phyloP scores from a whole-genome alignment of 1,140 invertebrate genomes.

The Bombyx mori region ASM3026992v2 NC_085127.1:10848501-10849000 shows the following conservation, averaged over 20 bases:
- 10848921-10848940: conserved; percentile 80
- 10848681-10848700: conserved; percentile 91
- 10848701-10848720: conserved; percentile 99
- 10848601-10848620: conserved; percentile 49
- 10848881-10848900: conserved; percentile 95
- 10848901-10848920: conserved; percentile 92
- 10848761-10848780: conserved; percentile 87
- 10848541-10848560: conserved; percentile 75
- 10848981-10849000: conserved; percentile 49
- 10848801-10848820: conserved; percentile 90
- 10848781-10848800: conserved; percentile 85
- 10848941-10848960: conserved; percentile 54
- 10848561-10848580: conserved; percentile 73
- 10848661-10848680: conserved; percentile 91
- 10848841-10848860: not conserved
- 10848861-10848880: conserved; percentile 97
- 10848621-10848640: conserved; percentile 72
- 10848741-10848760: conserved; percentile 81
- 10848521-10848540: conserved; percentile 70
- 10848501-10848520: conserved; percentile 70
- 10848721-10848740: conserved; percentile 93
- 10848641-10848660: conserved; percentile 86
- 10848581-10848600: conserved; percentile 69
- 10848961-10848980: conserved; percentile 45
- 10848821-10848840: conserved; percentile 98